phyloP scores from a whole-genome alignment of 2,113 vertebrate genomes.

The Poeciliopsis turrubarensis region DNA sequence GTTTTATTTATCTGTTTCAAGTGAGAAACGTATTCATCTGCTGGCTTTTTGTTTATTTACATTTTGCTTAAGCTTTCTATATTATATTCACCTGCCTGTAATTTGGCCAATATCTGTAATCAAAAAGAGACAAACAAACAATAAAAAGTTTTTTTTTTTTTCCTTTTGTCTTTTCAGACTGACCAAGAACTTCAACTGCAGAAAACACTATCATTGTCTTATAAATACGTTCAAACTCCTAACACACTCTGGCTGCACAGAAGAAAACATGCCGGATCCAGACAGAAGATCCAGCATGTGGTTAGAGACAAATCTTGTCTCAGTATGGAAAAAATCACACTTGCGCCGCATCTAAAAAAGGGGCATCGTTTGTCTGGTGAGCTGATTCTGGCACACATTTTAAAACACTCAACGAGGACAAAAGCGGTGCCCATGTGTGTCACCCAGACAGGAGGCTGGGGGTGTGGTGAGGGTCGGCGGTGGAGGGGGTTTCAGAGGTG shows the following conservation, averaged over 20 bases:
- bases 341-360: conserved; percentile 7
- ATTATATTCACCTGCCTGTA: not conserved
- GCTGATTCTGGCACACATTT: conserved; percentile 31
- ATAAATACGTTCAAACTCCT: not conserved
- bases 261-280: conserved; percentile 15
- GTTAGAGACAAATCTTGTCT: conserved; percentile 45
- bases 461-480: not conserved
- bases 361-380: conserved; percentile 1
- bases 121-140: not conserved
- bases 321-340: conserved; percentile 51
- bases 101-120: not conserved
- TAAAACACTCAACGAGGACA: conserved; percentile 31
- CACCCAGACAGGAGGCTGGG: conserved; percentile 27
- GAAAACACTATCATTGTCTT: not conserved
- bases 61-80: not conserved
- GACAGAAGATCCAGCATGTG: conserved; percentile 32
- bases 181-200: not conserved
- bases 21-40: not conserved
- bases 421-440: conserved; percentile 26
- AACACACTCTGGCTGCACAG: not conserved
- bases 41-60: not conserved
- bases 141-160: not conserved
- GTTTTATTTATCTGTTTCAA: not conserved
- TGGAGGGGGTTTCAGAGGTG: conserved; percentile 41
- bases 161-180: no score